Base-by-base conservation (phyloP, 2,797 vertebrate genomes). In the Anolis apletophallus region DNA sequence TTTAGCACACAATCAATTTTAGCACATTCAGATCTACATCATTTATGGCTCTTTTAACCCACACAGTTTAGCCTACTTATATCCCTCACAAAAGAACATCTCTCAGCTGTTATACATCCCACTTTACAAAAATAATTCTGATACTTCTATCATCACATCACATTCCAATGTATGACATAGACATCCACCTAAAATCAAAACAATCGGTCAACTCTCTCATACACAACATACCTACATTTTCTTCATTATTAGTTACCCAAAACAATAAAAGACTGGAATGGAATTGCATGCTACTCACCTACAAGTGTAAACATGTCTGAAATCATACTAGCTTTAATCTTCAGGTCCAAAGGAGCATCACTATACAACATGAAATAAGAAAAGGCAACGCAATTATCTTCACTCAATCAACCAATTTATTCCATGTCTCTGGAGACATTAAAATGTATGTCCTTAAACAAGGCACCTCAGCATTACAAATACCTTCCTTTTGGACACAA, bases 311-410 rank as follows among this genome's bases (percentile, higher is more conserved):
- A 98, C 99, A 99, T 99, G 96, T 99, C 99, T 87, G 99, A 98
- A 89, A 99, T 98, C 98, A 99, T 98, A 95, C 98, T 99, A 95
- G 99, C 98, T 97, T 99, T 99, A 96, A 99, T 98, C 97, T 99
- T 99, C 95, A 99, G 94, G 95, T 99, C 98, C 96, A 99, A 96
- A 88, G 98, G 98, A 61, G 98, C 97, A 96, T 99, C 98, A 88
- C 99, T 99, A 85, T 85, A 82, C 83, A 89, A 85, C 69, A 94
- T 93, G 88, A 89, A 93, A 93, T 1, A 93, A 85, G 91, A 61
- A 23, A 89, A 32, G 90, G 10, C 55, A 85, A 57, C 76, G 84
- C 85, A 85, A 71, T 81, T 40, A 71, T 68, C 75, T 64, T 73
- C 73, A 57, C 34, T 59, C 34, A 23, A 79, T 71, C 68, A 79